Evolutionary conservation across 1,140 invertebrate genomes (phyloP), one percentile per base, ranked within the genome.

Genomic region (Bombyx mandarina): DNA sequence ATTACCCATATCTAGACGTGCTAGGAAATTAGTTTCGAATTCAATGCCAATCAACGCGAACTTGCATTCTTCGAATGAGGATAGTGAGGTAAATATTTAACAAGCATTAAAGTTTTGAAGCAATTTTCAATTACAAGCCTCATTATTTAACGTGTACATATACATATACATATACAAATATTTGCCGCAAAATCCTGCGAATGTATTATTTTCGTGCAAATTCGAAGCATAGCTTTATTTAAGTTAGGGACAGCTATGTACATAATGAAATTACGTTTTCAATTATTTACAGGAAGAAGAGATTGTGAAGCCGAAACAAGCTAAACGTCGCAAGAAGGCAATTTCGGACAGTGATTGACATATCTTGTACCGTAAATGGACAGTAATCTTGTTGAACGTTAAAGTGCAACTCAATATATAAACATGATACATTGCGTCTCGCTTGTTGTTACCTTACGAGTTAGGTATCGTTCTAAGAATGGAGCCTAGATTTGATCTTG

Each of bases 301-400:
- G 89, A 92, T 94, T 66, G 91, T 94, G 3, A 96, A 95, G 89
- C 93, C 93, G 75, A 94, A 94, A 87, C 93, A 93, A 89, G 90
- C 93, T 18, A 95, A 95, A 85, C 95, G 95, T 82, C 91, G 95
- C 85, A 96, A 95, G 91, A 95, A 96, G 89, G 91, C 94, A 60
- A 92, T 93, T 67, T 95, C 94, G 55, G 95, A 97, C 85, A 96
- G 94, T 89, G 94, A 96, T 91, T 96, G 91, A 94, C 75, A 90
- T 76, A 83, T 79, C 72, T 80, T 61, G 26, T 35, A 61, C 68
- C 60, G 69, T 73, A 76, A 71, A 75, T 73, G 65, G 66, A 79
- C 71, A 71, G 75, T 85, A 82, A 76, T 77, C 75, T 76, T 18
- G 12, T 18, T 72, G 80, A 80, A 88, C 82, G 86, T 80, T 79